phyloP scores from a whole-genome alignment of 2,888 invertebrate genomes.

The Lepeophtheirus nordmannii region DNA sequence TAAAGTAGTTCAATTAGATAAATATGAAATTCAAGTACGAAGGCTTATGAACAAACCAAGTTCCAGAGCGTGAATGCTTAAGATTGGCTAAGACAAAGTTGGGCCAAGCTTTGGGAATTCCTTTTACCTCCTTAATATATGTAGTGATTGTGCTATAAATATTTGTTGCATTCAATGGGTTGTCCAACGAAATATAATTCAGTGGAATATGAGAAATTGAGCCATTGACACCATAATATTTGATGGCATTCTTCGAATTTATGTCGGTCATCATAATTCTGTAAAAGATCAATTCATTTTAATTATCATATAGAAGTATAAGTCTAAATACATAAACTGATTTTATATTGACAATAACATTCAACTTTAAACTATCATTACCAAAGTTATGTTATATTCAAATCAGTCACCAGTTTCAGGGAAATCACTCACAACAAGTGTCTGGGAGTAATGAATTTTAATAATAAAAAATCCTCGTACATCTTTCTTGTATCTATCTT shows the following conservation, averaged over 20 bases:
- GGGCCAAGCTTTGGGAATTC: conserved; percentile 29
- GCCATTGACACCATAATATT: conserved; percentile 32
- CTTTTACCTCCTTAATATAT: conserved; percentile 30
- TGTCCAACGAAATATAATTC: conserved; percentile 32
- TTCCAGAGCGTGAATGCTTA: conserved; percentile 31
- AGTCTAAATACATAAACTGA: too few species aligned
- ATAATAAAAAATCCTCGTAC: too few species aligned
- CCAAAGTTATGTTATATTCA: too few species aligned
- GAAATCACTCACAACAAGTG: too few species aligned
- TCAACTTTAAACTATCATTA: too few species aligned
- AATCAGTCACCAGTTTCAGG: too few species aligned
- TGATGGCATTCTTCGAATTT: conserved; percentile 27
- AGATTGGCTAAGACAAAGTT: conserved; percentile 34
- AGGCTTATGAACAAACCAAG: background rate
- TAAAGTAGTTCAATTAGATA: conserved; percentile 29
- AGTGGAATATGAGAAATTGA: conserved; percentile 36
- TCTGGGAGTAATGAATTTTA: too few species aligned
- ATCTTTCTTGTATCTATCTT: too few species aligned
- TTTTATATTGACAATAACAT: too few species aligned
- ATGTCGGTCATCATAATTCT: conserved; percentile 31
- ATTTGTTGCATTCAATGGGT: conserved; percentile 29
- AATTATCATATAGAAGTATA: background rate
- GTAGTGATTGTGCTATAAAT: conserved; percentile 28
- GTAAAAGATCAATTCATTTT: conserved; percentile 1
- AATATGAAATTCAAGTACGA: too few species aligned